Evolutionary conservation across 1,140 invertebrate species (phyloP).

Genomic region (Scylla paramamosain): DNA sequence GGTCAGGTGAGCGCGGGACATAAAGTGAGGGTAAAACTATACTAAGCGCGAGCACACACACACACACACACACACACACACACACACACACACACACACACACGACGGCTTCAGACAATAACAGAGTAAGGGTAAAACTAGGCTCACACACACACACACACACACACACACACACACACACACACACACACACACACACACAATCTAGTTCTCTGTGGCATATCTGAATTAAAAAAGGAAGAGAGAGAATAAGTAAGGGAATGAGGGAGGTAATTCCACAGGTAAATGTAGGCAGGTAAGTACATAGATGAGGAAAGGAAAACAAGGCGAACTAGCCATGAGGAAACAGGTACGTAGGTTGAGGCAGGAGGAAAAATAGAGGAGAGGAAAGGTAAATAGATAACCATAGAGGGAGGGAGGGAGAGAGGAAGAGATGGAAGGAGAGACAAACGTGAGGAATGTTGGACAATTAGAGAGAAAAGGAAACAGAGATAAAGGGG

Average conservation of each 20-base stretch:
- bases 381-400: not conserved
- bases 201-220: not conserved
- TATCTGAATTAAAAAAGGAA: not conserved
- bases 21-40: not conserved
- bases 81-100: too few relatives aligned
- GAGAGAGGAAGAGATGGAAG: not conserved
- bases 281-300: too few relatives aligned
- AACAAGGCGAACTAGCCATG: not conserved
- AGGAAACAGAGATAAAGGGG: not conserved
- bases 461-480: not conserved
- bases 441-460: not conserved
- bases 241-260: not conserved
- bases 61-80: too few relatives aligned
- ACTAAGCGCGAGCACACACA: too few relatives aligned
- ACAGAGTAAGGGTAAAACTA: not conserved
- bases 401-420: not conserved
- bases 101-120: too few relatives aligned
- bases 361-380: not conserved
- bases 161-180: not conserved
- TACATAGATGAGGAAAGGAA: not conserved
- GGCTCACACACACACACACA: not conserved
- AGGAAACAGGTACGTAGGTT: not conserved
- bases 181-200: not conserved
- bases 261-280: not conserved
- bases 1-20: not conserved